Conservation (phyloP, 2,113 vertebrate genomes). For the Numida meleagris region DNA sequence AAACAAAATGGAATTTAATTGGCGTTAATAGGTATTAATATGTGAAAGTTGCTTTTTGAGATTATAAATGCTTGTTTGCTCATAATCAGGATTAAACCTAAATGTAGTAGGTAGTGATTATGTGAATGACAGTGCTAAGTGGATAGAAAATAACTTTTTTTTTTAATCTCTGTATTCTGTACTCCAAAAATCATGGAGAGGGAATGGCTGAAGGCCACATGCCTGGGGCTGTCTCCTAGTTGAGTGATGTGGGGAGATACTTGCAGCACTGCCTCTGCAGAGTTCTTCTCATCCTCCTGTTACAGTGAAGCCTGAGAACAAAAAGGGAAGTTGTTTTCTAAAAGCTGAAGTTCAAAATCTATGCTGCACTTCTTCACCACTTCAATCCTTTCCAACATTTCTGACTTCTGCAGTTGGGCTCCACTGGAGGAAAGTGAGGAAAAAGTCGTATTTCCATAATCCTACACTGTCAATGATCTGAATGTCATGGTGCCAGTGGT, state of each 20-base stretch:
- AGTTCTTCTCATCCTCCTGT: not conserved
- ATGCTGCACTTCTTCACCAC: not conserved
- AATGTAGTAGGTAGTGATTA: not conserved
- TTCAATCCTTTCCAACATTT: not conserved
- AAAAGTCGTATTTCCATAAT: not conserved
- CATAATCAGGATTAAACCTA: conserved; percentile 18
- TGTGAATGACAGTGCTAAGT: not conserved
- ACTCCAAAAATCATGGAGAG: not conserved
- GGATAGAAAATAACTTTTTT: not conserved
- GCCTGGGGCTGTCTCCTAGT: not conserved
- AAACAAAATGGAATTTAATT: conserved; percentile 78
- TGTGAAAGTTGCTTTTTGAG: conserved; percentile 50
- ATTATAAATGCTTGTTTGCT: conserved; percentile 39
- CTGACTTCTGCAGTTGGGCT: not conserved
- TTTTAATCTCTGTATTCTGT: not conserved
- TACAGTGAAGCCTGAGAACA: not conserved
- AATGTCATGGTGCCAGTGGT: not conserved
- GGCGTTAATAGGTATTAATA: conserved; percentile 71
- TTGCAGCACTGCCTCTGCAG: not conserved
- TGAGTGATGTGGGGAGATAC: not conserved
- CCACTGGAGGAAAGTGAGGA: not conserved
- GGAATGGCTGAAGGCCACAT: not conserved
- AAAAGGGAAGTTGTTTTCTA: not conserved
- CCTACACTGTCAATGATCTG: not conserved
- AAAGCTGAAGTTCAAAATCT: not conserved